Conservation (phyloP, 2,113 vertebrate species). For the Onychostruthus taczanowskii region DNA sequence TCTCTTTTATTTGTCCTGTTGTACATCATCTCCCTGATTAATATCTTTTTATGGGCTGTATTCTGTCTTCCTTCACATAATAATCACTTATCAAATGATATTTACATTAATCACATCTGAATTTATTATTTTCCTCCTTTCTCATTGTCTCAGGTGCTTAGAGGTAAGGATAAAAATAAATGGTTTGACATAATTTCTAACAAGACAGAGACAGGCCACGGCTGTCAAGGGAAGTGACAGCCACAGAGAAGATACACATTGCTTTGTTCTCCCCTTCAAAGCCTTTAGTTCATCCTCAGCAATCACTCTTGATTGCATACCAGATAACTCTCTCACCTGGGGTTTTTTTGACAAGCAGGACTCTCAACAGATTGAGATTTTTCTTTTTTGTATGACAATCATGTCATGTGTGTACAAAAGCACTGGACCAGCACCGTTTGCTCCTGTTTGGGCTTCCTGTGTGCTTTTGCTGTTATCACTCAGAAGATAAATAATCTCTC, state of each 20-base stretch:
- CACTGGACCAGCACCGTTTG: not conserved
- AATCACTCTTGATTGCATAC: not conserved
- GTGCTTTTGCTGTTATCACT: not conserved
- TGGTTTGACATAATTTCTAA: not conserved
- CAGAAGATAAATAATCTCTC: not conserved
- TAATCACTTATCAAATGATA: not conserved
- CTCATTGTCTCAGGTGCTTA: not conserved
- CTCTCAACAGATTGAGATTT: not conserved
- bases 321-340: not conserved
- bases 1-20: not conserved
- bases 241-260: not conserved
- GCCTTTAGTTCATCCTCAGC: not conserved
- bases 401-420: not conserved
- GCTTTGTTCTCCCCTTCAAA: constrained; percentile 15
- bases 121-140: constrained; percentile 1
- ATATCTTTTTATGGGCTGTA: not conserved
- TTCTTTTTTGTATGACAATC: not conserved
- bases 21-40: not conserved
- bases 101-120: not conserved
- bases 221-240: not conserved
- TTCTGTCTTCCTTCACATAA: not conserved
- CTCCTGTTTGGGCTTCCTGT: not conserved
- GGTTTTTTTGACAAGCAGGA: not conserved
- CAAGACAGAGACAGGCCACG: not conserved
- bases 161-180: not conserved